These are phyloP conservation scores for Sericinus montela DNA, from an alignment of 2,888 invertebrate species.

Conservation along the genomic window DNA sequence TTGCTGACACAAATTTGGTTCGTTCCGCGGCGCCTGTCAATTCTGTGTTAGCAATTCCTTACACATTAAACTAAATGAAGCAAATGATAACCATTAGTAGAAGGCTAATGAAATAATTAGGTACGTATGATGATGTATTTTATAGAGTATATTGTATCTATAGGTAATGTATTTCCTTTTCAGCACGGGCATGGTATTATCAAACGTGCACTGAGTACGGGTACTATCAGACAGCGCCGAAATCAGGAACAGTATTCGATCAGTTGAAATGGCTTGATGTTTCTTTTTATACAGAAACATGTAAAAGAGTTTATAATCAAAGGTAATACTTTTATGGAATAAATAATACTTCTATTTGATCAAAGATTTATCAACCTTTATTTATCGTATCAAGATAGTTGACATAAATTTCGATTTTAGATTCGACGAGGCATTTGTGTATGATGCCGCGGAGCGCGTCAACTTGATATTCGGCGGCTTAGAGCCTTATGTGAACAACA, in stretches of 20 bases:
- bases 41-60: too few species aligned
- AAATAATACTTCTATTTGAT: too few species aligned
- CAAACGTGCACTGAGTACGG: conserved; percentile 95
- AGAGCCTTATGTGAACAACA: conserved; percentile 68
- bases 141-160: too few species aligned
- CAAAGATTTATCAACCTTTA: too few species aligned
- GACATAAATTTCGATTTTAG: conserved; percentile 34
- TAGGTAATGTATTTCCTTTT: conserved; percentile 26
- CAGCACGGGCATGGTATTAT: conserved; percentile 88
- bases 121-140: too few species aligned
- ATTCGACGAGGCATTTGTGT: conserved; percentile 56
- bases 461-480: conserved; percentile 74
- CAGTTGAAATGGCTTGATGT: conserved; percentile 52
- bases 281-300: conserved; percentile 59
- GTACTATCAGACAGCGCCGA: conserved; percentile 84
- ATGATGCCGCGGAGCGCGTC: conserved; percentile 61
- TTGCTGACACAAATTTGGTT: too few species aligned
- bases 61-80: too few species aligned
- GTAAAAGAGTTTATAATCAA: conserved; percentile 47
- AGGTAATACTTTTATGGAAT: conserved; percentile 35
- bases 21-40: too few species aligned
- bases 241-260: conserved; percentile 60
- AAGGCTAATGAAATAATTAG: too few species aligned
- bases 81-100: too few species aligned
- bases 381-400: too few species aligned